Evolutionary conservation across 37 sponge, comb jelly and placozoan genomes (phyloP).

Genomic region (Ephydatia muelleri): DNA sequence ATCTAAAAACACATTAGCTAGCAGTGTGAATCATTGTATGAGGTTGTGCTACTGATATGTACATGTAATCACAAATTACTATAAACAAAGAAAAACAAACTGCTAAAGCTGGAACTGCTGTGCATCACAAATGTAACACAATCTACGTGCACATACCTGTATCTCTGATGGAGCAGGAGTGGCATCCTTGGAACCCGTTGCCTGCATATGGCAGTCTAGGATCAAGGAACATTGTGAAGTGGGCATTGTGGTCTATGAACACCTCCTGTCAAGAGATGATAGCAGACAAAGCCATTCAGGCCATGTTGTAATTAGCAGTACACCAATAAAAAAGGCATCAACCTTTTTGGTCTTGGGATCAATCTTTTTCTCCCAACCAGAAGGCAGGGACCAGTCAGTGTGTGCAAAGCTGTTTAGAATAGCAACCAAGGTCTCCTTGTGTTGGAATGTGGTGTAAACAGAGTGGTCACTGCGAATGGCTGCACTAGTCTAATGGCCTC

Average conservation of each 20-base stretch:
- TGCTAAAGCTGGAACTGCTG: too few species aligned
- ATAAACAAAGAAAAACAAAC: too few species aligned
- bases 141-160: not conserved
- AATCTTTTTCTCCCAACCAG: constrained; percentile 62
- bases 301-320: not conserved
- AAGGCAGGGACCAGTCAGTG: constrained; percentile 62
- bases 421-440: constrained; percentile 48
- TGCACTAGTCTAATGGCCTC: constrained; percentile 55
- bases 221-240: constrained; percentile 72
- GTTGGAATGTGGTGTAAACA: constrained; percentile 28
- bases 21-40: too few species aligned
- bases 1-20: too few species aligned
- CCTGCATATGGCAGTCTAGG: constrained; percentile 84
- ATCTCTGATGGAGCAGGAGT: not conserved
- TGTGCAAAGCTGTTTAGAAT: constrained; percentile 72
- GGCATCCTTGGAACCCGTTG: not conserved
- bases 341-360: constrained; percentile 38
- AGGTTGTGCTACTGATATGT: too few species aligned
- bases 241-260: constrained; percentile 72
- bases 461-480: constrained; percentile 59
- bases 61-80: too few species aligned
- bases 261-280: constrained; percentile 10
- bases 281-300: not conserved
- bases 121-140: not conserved
- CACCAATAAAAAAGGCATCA: not conserved